A percentile compares a stretch with the other conserved stretches of the same genome.
Evolutionary conservation across 2,888 invertebrate genomes (phyloP).

Genomic region (Drosophila austrosaltans): DNA sequence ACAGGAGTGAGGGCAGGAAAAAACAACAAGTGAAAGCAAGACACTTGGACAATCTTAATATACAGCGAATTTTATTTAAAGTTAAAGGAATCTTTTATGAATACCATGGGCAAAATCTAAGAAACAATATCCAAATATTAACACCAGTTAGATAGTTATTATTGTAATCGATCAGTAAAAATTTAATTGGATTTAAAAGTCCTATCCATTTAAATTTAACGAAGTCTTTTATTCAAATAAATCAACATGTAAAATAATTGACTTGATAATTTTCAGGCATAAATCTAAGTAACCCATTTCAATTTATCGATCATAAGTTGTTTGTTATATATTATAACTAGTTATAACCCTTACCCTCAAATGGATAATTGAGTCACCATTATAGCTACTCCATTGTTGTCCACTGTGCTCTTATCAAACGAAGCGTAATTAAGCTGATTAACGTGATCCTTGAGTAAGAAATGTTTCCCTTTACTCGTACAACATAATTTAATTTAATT

Average conservation of each 20-base stretch:
- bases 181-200: no score
- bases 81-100: slow-evolving; percentile 6
- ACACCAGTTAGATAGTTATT: no score
- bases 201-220: no score
- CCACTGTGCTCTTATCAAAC: slow-evolving; percentile 26
- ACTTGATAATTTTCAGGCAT: no score
- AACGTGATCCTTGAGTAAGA: slow-evolving; percentile 41
- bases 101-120: slow-evolving; percentile 7
- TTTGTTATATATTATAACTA: no score
- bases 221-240: no score
- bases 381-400: background rate
- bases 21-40: slow-evolving; percentile 39
- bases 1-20: slow-evolving; percentile 24
- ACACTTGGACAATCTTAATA: slow-evolving; percentile 38
- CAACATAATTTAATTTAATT: slow-evolving; percentile 51
- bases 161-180: no score
- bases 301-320: no score
- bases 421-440: slow-evolving; percentile 52
- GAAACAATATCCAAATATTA: background rate
- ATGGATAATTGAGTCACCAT: background rate
- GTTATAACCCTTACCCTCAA: no score
- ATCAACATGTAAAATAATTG: no score
- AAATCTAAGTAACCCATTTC: no score
- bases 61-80: slow-evolving; percentile 30
- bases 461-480: background rate